A percentile compares a stretch with the other conserved stretches of the same genome.
phyloP scores from a whole-genome alignment of 2,888 invertebrate genomes.

The Pyrrhopygopsis socrates region DNA sequence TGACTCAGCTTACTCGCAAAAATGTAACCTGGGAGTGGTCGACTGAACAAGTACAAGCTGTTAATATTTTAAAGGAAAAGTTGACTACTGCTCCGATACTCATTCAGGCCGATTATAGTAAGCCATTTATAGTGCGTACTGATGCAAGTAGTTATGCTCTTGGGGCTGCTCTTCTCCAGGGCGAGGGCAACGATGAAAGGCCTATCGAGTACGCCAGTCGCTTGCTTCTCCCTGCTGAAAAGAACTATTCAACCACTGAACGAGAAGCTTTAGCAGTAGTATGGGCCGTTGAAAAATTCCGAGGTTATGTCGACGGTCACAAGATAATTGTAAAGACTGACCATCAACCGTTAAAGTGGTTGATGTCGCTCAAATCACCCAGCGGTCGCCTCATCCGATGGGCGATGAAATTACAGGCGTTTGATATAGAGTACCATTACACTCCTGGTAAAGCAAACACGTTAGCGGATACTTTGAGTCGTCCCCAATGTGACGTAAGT shows the following conservation, averaged over 20 bases:
- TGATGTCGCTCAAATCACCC: conserved; percentile 88
- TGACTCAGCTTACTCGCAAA: conserved; percentile 86
- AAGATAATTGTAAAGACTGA: conserved; percentile 89
- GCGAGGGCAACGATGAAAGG: conserved; percentile 75
- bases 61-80: conserved; percentile 48
- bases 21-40: conserved; percentile 84
- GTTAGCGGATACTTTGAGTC: conserved; percentile 30
- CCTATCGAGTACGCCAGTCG: conserved; percentile 83
- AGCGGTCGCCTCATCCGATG: conserved; percentile 90
- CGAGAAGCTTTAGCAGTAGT: conserved; percentile 86
- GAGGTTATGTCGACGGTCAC: conserved; percentile 89
- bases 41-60: conserved; percentile 55
- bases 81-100: conserved; percentile 82
- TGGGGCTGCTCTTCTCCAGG: conserved; percentile 85
- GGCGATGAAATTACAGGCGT: conserved; percentile 89
- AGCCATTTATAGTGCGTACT: conserved; percentile 86
- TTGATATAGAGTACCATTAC: conserved; percentile 86
- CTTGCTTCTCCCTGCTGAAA: conserved; percentile 85
- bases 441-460: conserved; percentile 46
- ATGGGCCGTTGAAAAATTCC: conserved; percentile 87
- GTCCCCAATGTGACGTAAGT: not conserved
- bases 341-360: conserved; percentile 90
- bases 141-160: conserved; percentile 86
- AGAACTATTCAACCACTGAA: conserved; percentile 90
- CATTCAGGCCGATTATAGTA: conserved; percentile 78